These are phyloP conservation scores for Hirudinaria manillensis DNA, from an alignment of 2,888 invertebrate genomes.

Conservation along the genomic window DNA sequence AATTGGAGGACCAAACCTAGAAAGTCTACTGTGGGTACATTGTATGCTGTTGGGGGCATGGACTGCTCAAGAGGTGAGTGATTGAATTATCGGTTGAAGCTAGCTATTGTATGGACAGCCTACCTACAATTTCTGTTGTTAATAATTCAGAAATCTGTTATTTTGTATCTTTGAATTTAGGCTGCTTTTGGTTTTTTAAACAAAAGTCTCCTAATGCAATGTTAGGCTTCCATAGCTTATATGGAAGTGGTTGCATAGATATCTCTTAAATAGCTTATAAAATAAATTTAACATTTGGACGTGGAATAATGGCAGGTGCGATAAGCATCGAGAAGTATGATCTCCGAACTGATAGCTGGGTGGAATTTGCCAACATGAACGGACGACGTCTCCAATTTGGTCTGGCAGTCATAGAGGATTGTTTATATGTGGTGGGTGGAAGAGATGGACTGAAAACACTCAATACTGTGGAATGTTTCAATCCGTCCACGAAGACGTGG, in stretches of 20 bases:
- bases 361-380: slow-evolving; percentile 69
- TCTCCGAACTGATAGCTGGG: slow-evolving; percentile 73
- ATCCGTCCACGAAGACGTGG: slow-evolving; percentile 66
- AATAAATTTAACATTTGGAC: neutral
- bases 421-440: slow-evolving; percentile 82
- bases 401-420: slow-evolving; percentile 67
- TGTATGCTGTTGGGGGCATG: slow-evolving; percentile 85
- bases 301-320: slow-evolving; percentile 61
- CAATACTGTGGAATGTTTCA: slow-evolving; percentile 53
- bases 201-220: neutral
- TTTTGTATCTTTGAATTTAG: neutral
- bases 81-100: neutral
- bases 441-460: slow-evolving; percentile 84
- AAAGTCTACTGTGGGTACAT: slow-evolving; percentile 80
- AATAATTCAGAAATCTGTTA: neutral
- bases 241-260: neutral
- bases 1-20: slow-evolving; percentile 77
- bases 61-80: slow-evolving; percentile 72
- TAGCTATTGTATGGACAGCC: neutral
- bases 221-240: neutral
- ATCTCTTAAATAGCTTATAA: neutral
- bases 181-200: neutral
- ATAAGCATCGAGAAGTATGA: slow-evolving; percentile 85
- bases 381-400: slow-evolving; percentile 81
- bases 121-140: neutral